phyloP scores from a whole-genome alignment of 2,888 invertebrate species.

The Drosophila macrospina region DNA sequence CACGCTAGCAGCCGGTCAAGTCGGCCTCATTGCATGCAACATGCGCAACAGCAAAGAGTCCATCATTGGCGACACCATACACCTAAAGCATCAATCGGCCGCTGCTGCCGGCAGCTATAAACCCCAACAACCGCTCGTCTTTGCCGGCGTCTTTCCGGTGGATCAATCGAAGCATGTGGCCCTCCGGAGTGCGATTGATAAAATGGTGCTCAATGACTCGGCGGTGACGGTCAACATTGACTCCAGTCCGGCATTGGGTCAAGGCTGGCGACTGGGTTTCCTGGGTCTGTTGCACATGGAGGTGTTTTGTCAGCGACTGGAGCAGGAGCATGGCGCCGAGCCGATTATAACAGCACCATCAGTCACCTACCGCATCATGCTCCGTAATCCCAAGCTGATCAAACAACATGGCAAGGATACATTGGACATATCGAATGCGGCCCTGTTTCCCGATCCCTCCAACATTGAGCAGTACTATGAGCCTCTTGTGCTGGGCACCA shows the following conservation, averaged over 20 bases:
- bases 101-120: constrained; percentile 88
- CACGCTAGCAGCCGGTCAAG: constrained; percentile 94
- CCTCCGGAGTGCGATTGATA: constrained; percentile 93
- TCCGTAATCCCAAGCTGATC: constrained; percentile 90
- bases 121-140: constrained; percentile 92
- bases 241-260: constrained; percentile 94
- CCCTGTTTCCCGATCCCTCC: constrained; percentile 88
- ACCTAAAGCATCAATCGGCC: constrained; percentile 86
- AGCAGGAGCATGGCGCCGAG: constrained; percentile 93
- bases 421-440: constrained; percentile 90
- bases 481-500: constrained; percentile 94
- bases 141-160: constrained; percentile 93
- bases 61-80: constrained; percentile 91
- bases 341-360: constrained; percentile 94
- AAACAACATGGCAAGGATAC: constrained; percentile 88
- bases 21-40: constrained; percentile 94
- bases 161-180: constrained; percentile 93
- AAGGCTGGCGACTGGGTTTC: constrained; percentile 95
- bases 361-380: constrained; percentile 92
- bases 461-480: constrained; percentile 92
- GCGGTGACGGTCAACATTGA: constrained; percentile 94
- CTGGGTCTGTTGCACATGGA: constrained; percentile 94
- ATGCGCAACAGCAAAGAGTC: constrained; percentile 91
- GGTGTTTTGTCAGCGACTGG: constrained; percentile 93
- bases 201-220: constrained; percentile 96